Evolutionary conservation across 2,888 invertebrate species (phyloP).

Genomic region (Petrolisthes cinctipes): DNA sequence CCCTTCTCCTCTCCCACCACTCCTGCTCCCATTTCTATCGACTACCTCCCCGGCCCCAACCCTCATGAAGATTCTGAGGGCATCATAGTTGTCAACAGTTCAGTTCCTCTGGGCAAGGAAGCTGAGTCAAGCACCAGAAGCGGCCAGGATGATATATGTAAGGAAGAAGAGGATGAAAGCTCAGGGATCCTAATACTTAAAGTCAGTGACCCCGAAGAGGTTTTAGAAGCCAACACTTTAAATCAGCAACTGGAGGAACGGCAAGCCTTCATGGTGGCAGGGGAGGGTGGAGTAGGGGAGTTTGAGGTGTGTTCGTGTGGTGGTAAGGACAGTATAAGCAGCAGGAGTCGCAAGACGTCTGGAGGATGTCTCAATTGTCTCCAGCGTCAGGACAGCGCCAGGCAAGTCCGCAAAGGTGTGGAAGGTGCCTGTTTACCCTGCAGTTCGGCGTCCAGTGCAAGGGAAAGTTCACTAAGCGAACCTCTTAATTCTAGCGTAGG

Average conservation of each 20-base stretch:
- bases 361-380: conserved; percentile 52
- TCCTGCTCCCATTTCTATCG: conserved; percentile 46
- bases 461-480: conserved; percentile 29
- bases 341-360: conserved; percentile 24
- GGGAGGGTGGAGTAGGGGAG: background rate
- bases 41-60: conserved; percentile 61
- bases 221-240: conserved; percentile 30
- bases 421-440: conserved; percentile 42
- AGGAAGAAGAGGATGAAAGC: conserved; percentile 53
- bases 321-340: conserved; percentile 18
- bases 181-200: conserved; percentile 46
- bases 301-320: conserved; percentile 38
- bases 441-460: conserved; percentile 17
- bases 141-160: conserved; percentile 37
- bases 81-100: conserved; percentile 59
- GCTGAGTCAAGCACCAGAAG: conserved; percentile 34
- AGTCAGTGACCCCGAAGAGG: conserved; percentile 41
- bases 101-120: conserved; percentile 24
- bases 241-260: conserved; percentile 45
- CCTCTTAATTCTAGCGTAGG: background rate
- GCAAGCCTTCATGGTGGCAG: conserved; percentile 13
- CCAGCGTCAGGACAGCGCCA: conserved; percentile 47
- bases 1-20: conserved; percentile 32
- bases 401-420: background rate
- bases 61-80: conserved; percentile 65